Percentiles rank a stretch among this genome's conserved stretches.
Evolutionary conservation across 2,113 vertebrate species (phyloP).

Genomic region (mouse (Mus musculus)): DNA sequence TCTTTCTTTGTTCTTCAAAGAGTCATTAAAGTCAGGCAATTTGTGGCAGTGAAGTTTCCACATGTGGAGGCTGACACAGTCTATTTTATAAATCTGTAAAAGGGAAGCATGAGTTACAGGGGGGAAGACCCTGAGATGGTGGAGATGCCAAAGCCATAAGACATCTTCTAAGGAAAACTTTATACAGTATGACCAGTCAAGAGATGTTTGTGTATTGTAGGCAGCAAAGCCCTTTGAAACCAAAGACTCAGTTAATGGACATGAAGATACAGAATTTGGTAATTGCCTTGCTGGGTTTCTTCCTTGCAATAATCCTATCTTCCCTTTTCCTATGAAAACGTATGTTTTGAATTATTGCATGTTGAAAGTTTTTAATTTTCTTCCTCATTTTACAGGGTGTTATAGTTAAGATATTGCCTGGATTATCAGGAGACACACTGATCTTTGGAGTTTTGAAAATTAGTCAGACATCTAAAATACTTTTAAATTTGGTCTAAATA

Average conservation of each 20-base stretch:
- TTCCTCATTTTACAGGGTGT: not conserved
- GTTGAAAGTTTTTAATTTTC: not conserved
- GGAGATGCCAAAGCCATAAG: not conserved
- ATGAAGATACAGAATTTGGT: not conserved
- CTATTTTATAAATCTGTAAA: not conserved
- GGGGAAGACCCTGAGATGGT: not conserved
- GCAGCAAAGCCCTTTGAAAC: not conserved
- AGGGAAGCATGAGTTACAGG: not conserved
- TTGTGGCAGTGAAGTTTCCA: not conserved
- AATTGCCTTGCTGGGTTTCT: not conserved
- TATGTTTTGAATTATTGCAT: not conserved
- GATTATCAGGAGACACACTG: not conserved
- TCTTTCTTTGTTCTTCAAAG: not conserved
- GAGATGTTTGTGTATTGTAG: not conserved
- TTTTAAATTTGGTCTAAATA: not conserved
- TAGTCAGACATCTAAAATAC: not conserved
- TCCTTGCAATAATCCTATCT: not conserved
- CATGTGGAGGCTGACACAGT: not conserved
- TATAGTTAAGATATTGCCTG: not conserved
- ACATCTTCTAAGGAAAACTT: not conserved
- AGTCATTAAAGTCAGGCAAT: not conserved
- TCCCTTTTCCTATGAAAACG: not conserved
- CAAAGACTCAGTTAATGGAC: not conserved
- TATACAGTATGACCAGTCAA: not conserved
- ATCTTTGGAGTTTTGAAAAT: not conserved